These are phyloP conservation scores for Teleopsis dalmanni DNA, from an alignment of 1,140 invertebrate genomes.

Conservation along the genomic window DNA sequence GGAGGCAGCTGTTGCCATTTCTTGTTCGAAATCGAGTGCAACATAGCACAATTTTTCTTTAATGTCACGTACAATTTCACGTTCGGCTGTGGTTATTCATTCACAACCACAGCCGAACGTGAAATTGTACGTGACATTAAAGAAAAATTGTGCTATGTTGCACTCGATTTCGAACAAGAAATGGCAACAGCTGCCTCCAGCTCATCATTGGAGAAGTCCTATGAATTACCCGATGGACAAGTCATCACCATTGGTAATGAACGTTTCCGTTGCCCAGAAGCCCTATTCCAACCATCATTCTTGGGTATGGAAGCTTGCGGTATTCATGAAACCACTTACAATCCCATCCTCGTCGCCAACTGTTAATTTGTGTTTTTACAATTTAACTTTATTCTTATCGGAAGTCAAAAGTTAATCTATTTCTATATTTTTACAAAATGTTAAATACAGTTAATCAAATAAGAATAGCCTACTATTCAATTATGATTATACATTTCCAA, in stretches of 20 bases:
- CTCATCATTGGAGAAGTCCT: slow-evolving; percentile 78
- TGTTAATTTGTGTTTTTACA: no score
- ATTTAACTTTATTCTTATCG: no score
- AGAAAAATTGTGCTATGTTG: slow-evolving; percentile 87
- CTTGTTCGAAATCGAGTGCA: no score
- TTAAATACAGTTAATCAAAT: no score
- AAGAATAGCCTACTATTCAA: no score
- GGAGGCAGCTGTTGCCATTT: no score
- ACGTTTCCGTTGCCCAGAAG: slow-evolving; percentile 87
- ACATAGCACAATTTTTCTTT: no score
- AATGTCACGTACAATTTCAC: no score
- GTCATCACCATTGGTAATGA: slow-evolving; percentile 93
- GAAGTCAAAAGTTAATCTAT: no score
- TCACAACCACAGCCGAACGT: slow-evolving; percentile 75
- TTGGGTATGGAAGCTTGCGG: slow-evolving; percentile 77
- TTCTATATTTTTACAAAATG: no score
- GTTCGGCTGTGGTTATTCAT: slow-evolving; percentile 76
- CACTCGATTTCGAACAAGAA: slow-evolving; percentile 90
- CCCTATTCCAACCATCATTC: slow-evolving; percentile 85
- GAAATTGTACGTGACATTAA: slow-evolving; percentile 93
- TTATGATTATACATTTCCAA: no score
- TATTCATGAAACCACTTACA: slow-evolving; percentile 80
- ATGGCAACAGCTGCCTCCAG: slow-evolving; percentile 86
- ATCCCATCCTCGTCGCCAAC: no score
- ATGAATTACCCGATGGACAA: slow-evolving; percentile 80